Evolutionary conservation across 2,888 invertebrate genomes (phyloP).

Genomic region (Lasius fuliginosus): DNA sequence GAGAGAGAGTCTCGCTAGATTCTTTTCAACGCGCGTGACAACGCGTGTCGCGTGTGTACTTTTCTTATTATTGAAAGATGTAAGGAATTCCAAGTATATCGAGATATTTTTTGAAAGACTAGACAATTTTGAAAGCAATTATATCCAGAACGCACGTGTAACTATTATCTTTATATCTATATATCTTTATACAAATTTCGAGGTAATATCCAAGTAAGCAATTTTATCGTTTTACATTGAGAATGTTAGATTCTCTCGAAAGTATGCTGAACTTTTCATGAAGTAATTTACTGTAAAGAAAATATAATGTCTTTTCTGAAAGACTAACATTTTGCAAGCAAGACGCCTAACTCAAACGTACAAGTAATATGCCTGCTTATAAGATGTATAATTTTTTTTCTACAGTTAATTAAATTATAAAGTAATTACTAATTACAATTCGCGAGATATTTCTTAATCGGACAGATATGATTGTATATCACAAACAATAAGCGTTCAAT

Average conservation of each 20-base stretch:
- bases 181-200: neutral
- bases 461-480: neutral
- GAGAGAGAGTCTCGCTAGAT: slow-evolving; percentile 18
- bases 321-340: slow-evolving; percentile 13
- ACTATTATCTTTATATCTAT: neutral
- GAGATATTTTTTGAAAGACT: neutral
- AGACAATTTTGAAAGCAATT: neutral
- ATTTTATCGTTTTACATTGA: slow-evolving; percentile 24
- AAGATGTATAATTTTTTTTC: slow-evolving; percentile 32
- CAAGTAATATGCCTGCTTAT: neutral
- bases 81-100: neutral
- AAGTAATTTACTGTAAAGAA: neutral
- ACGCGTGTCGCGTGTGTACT: no score
- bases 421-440: slow-evolving; percentile 15
- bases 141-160: neutral
- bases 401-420: slow-evolving; percentile 35
- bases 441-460: slow-evolving; percentile 19
- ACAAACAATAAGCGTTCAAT: neutral
- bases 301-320: slow-evolving; percentile 25
- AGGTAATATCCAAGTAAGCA: neutral
- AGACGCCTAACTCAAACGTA: neutral
- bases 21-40: neutral
- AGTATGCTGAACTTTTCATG: slow-evolving; percentile 27
- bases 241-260: neutral
- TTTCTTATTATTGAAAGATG: neutral